A percentile compares a stretch with the other conserved stretches of the same genome.
These are phyloP conservation scores for Drosophila colorata DNA, from an alignment of 2,888 invertebrate species.

Conservation along the genomic window DNA sequence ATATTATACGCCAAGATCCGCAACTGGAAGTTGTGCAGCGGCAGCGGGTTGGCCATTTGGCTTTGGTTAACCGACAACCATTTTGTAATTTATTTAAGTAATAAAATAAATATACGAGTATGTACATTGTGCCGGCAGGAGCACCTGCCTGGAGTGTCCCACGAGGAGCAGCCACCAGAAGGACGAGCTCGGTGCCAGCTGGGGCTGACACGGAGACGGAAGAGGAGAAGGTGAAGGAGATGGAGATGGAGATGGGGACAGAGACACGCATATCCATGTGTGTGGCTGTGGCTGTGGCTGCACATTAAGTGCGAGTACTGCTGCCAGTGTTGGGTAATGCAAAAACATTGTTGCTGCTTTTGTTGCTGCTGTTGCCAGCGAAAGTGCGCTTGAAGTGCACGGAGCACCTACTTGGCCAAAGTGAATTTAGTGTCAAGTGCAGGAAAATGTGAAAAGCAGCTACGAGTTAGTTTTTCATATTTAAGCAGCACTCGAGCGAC, in stretches of 20 bases:
- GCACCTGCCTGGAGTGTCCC: conserved; percentile 24
- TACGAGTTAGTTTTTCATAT: conserved; percentile 80
- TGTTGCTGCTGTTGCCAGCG: conserved; percentile 49
- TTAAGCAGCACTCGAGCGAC: conserved; percentile 73
- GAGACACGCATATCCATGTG: neutral
- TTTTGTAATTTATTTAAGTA: conserved; percentile 80
- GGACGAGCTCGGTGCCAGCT: neutral
- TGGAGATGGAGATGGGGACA: too few species aligned
- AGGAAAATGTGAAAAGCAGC: conserved; percentile 79
- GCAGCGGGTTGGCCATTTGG: conserved; percentile 65
- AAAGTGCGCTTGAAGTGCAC: conserved; percentile 75
- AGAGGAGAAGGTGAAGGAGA: too few species aligned
- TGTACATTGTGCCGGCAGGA: conserved; percentile 42
- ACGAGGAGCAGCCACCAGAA: conserved; percentile 12
- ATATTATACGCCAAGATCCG: conserved; percentile 73
- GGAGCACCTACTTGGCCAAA: conserved; percentile 80
- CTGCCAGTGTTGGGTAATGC: conserved; percentile 20
- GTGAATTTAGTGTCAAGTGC: conserved; percentile 81
- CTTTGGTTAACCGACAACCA: conserved; percentile 78
- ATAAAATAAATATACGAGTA: conserved; percentile 77
- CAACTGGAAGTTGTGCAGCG: conserved; percentile 24
- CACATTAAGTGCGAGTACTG: conserved; percentile 31
- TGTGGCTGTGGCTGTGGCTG: conserved; percentile 9
- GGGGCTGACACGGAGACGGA: neutral
- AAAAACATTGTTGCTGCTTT: conserved; percentile 19